These are phyloP conservation scores for Apamea epomidion DNA, from an alignment of 2,888 invertebrate species.

Conservation along the genomic window DNA sequence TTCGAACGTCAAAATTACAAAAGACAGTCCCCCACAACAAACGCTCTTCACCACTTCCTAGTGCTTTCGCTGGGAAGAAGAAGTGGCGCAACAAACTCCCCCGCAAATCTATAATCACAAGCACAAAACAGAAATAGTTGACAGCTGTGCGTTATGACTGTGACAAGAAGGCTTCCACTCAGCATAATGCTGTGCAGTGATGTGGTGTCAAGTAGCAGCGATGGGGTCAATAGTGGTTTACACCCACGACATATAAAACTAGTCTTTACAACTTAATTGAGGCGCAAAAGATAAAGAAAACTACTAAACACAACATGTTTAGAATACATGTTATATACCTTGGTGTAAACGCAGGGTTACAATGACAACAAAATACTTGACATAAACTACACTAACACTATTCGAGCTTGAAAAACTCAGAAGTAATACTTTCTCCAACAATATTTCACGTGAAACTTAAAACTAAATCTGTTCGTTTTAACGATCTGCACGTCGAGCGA, in stretches of 20 bases:
- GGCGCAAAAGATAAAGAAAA: background rate
- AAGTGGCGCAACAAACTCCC: no score
- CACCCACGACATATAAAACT: background rate
- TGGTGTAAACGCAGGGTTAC: background rate
- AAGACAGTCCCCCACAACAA: no score
- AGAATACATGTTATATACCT: no score
- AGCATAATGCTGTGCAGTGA: no score
- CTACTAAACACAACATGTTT: background rate
- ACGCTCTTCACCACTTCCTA: no score
- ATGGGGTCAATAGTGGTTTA: background rate
- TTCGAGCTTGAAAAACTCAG: constrained; percentile 9
- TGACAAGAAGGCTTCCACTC: no score
- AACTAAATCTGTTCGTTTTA: constrained; percentile 80
- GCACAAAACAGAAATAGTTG: no score
- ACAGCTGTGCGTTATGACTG: no score
- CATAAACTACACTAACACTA: constrained; percentile 9
- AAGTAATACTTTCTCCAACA: constrained; percentile 32
- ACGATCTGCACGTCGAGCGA: constrained; percentile 77
- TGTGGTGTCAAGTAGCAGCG: no score
- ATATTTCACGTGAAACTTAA: constrained; percentile 62
- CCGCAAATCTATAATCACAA: no score
- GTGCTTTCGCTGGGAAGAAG: no score
- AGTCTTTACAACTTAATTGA: background rate
- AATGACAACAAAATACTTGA: background rate
- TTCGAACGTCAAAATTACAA: no score